These are phyloP conservation scores for Eumacrocentrus americanus DNA, from an alignment of 2,888 invertebrate species.

Conservation along the genomic window DNA sequence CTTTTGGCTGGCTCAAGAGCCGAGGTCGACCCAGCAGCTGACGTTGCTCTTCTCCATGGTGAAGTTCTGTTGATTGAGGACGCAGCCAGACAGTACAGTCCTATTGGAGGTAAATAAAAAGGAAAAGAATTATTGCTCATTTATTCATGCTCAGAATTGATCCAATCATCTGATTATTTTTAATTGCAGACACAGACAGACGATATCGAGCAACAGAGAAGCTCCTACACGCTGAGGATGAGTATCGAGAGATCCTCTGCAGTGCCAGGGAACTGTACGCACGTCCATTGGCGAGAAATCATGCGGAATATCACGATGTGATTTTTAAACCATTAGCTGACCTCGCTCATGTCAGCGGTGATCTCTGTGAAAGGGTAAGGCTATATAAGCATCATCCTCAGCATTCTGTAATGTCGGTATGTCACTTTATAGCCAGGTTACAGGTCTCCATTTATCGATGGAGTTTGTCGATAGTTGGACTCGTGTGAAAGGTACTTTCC, in stretches of 20 bases:
- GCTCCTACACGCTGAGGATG: conserved; percentile 60
- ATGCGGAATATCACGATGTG: conserved; percentile 57
- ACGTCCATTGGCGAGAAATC: conserved; percentile 63
- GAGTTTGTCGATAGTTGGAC: not conserved
- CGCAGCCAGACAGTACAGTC: conserved; percentile 66
- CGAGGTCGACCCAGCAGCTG: conserved; percentile 68
- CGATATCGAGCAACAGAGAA: conserved; percentile 60
- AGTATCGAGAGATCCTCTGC: conserved; percentile 64
- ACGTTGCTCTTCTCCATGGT: conserved; percentile 67
- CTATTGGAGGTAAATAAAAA: conserved; percentile 61
- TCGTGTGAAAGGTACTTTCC: not conserved
- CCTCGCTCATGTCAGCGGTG: conserved; percentile 49
- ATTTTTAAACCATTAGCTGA: conserved; percentile 56
- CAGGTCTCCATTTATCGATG: not conserved
- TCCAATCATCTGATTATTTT: conserved; percentile 22
- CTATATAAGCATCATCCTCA: too few species aligned
- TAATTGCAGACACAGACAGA: conserved; percentile 54
- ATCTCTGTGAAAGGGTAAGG: conserved; percentile 56
- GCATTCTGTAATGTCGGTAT: too few species aligned
- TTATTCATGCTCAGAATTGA: conserved; percentile 4
- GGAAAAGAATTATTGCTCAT: conserved; percentile 16
- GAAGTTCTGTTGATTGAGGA: conserved; percentile 71
- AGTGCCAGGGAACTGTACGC: conserved; percentile 71
- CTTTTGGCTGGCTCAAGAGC: conserved; percentile 71
- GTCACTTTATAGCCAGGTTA: too few species aligned